Evolutionary conservation across 2,113 vertebrate species (phyloP), one percentile per base, ranked within the genome.

Genomic region (Xenus cinereus): DNA sequence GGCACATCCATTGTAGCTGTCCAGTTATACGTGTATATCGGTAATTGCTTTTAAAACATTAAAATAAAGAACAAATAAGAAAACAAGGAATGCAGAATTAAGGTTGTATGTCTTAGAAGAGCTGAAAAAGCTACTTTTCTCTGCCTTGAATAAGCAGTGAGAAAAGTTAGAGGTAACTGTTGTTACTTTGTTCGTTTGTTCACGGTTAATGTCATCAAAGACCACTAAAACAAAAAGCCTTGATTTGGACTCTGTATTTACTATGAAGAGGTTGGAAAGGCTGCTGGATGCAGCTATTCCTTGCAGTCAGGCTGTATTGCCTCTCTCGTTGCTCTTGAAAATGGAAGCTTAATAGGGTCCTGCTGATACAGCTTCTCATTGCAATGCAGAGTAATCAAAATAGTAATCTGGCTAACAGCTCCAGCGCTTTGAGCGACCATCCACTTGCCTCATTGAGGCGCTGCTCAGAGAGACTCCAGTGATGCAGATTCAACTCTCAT

Each of bases 301-400:
- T 62, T 77, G 26, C 17, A 60, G 28, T 33, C 0, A 0, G 16
- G 9, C 48, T 84, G 7, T 27, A 28, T 78, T 72, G 13, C 39
- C 14, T 75, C 37, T 87, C 9, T 19, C 1, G 0, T 59, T 0
- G 1, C 24, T 14, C 5, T 33, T 37, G 48, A 53, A 69, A 73
- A 39, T 16, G 30, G 43, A 60, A 76, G 41, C 35, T 67, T 68
- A 8, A 20, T 12, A 19, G 30, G 48, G 35, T 90, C 72, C 35
- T 80, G 35, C 45, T 86, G 16, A 24, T 71, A 28, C 41, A 45
- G 19, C 45, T 59, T 64, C 81, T 93, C 45, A 22, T 5, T 60
- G 35, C 2, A 3, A 24, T 16, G 30, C 50, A 28, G 35, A 62
- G 41, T 45, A 68, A 54, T 57, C 59, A 74, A 39, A 90, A 67